These are phyloP conservation scores for Macrochelys suwanniensis DNA, from an alignment of 2,797 vertebrate genomes.

Conservation along the genomic window DNA sequence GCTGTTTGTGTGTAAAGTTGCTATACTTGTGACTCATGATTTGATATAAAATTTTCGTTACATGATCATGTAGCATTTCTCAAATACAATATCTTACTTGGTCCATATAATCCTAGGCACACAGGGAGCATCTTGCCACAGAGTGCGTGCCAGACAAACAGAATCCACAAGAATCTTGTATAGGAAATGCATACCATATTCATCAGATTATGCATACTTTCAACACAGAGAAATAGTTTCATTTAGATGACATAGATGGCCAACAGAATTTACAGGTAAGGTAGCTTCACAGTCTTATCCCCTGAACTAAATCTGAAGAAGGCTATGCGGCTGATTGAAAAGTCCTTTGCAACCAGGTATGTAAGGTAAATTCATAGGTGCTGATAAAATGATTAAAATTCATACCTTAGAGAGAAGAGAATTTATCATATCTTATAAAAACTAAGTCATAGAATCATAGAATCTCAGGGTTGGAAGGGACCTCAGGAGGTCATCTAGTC, in stretches of 20 bases:
- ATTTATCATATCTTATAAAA: constrained; percentile 29
- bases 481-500: too few species aligned
- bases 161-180: not conserved
- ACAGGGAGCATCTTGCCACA: fast-evolving
- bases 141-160: not conserved
- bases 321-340: not conserved
- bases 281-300: not conserved
- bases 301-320: not conserved
- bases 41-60: not conserved
- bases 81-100: not conserved
- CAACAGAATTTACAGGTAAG: not conserved
- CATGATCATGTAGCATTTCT: not conserved
- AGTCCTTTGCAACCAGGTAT: not conserved
- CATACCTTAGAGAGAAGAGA: constrained; percentile 6
- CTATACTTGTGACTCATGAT: not conserved
- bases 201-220: not conserved
- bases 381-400: constrained; percentile 62
- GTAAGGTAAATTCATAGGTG: constrained; percentile 4
- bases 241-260: not conserved
- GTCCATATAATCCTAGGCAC: not conserved
- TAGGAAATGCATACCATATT: fast-evolving
- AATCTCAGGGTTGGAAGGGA: too few species aligned
- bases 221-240: not conserved
- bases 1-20: not conserved
- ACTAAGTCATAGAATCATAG: constrained; percentile 5